Percentiles rank a stretch among this genome's conserved stretches.
Conservation (phyloP, 1,140 invertebrate genomes). For the Trichoplusia ni region DNA sequence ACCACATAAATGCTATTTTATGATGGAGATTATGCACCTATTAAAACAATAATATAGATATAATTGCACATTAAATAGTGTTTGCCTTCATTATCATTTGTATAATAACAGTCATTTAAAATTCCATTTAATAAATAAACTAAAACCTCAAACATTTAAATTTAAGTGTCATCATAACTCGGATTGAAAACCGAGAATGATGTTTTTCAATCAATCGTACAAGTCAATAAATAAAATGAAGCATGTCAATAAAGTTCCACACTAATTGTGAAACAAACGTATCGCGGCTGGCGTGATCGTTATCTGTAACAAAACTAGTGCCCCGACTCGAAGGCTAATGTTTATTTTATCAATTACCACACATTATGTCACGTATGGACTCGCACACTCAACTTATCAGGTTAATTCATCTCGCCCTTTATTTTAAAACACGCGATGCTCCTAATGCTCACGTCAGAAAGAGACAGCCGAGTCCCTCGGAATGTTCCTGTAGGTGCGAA, state of each 20-base stretch:
- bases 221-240: background rate
- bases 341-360: slow-evolving; percentile 55
- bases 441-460: slow-evolving; percentile 23
- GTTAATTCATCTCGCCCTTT: slow-evolving; percentile 51
- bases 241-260: background rate
- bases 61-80: too few species aligned
- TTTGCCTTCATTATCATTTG: too few species aligned
- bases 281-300: background rate
- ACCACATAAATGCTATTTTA: too few species aligned
- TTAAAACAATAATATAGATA: too few species aligned
- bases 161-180: too few species aligned
- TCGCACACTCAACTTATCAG: slow-evolving; percentile 37
- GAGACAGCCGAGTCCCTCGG: slow-evolving; percentile 19
- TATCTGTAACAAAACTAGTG: background rate
- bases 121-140: too few species aligned
- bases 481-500: slow-evolving; percentile 17
- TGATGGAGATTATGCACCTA: too few species aligned
- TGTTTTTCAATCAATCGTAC: background rate
- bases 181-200: too few species aligned
- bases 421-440: slow-evolving; percentile 42
- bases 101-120: too few species aligned
- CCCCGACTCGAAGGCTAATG: slow-evolving; percentile 31
- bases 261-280: background rate
- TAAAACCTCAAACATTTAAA: too few species aligned
- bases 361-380: slow-evolving; percentile 42